phyloP scores from a whole-genome alignment of 2,888 invertebrate genomes.

The Panopea generosa region DNA sequence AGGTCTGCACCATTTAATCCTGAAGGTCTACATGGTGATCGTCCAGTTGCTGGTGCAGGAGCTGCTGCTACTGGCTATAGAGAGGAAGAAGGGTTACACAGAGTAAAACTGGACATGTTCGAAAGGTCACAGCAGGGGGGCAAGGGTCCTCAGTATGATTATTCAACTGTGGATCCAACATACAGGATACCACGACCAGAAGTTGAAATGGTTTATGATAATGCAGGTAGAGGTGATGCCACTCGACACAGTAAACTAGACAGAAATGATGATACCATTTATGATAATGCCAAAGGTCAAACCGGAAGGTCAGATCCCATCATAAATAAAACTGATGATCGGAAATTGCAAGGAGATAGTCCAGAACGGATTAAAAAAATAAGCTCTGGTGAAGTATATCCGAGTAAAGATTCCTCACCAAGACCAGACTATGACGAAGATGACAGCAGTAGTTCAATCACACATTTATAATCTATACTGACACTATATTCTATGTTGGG shows the following conservation, averaged over 20 bases:
- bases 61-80: slow-evolving; percentile 5
- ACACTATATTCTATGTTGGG: no score
- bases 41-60: not conserved
- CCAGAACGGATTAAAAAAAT: slow-evolving; percentile 9
- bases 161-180: not conserved
- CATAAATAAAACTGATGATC: no score
- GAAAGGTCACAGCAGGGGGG: not conserved
- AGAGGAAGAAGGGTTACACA: slow-evolving; percentile 16
- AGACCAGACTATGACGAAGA: slow-evolving; percentile 13
- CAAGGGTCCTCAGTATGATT: slow-evolving; percentile 10
- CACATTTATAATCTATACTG: no score
- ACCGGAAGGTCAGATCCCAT: no score
- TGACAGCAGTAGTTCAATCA: not conserved
- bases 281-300: no score
- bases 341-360: no score
- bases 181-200: slow-evolving; percentile 1
- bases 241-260: no score
- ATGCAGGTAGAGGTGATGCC: not conserved
- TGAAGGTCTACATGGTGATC: slow-evolving; percentile 26
- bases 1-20: slow-evolving; percentile 42
- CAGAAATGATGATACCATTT: no score
- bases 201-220: slow-evolving; percentile 14
- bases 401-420: slow-evolving; percentile 2
- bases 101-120: slow-evolving; percentile 28
- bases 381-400: not conserved